These are phyloP conservation scores for Acanthosepion pharaonis DNA, from an alignment of 2,888 invertebrate species.

Conservation along the genomic window DNA sequence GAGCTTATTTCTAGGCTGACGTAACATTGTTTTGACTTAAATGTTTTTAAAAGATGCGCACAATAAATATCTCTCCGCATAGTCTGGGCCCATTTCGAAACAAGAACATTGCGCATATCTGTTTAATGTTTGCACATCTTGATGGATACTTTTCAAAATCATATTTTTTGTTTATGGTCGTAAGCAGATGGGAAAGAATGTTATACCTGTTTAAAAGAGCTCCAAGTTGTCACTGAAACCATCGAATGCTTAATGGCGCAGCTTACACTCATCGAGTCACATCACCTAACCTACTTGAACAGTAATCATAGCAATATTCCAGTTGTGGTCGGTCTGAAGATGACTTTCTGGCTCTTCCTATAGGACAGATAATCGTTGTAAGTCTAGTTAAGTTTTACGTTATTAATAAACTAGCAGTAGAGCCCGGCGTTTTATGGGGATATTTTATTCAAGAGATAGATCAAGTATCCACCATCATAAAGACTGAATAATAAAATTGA, in stretches of 20 bases:
- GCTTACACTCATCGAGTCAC: background rate
- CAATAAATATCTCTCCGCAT: background rate
- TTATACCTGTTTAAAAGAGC: background rate
- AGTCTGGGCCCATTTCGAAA: background rate
- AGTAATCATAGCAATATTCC: too few species aligned
- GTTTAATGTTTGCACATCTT: background rate
- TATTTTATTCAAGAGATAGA: too few species aligned
- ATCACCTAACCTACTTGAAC: background rate
- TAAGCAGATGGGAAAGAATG: background rate
- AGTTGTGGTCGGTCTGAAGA: too few species aligned
- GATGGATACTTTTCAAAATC: too few species aligned
- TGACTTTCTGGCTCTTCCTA: too few species aligned
- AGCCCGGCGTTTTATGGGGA: too few species aligned
- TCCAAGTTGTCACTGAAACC: background rate
- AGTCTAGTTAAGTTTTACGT: too few species aligned
- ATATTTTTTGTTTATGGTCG: too few species aligned
- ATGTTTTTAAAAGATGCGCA: background rate
- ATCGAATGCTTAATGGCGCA: background rate
- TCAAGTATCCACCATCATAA: too few species aligned
- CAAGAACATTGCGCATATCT: background rate
- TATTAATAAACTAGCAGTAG: too few species aligned
- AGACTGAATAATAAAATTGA: too few species aligned
- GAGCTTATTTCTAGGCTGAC: background rate
- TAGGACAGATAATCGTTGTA: too few species aligned
- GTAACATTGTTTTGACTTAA: background rate